phyloP scores from a whole-genome alignment of 2,113 vertebrate species.

The Atlantisia rogersi region DNA sequence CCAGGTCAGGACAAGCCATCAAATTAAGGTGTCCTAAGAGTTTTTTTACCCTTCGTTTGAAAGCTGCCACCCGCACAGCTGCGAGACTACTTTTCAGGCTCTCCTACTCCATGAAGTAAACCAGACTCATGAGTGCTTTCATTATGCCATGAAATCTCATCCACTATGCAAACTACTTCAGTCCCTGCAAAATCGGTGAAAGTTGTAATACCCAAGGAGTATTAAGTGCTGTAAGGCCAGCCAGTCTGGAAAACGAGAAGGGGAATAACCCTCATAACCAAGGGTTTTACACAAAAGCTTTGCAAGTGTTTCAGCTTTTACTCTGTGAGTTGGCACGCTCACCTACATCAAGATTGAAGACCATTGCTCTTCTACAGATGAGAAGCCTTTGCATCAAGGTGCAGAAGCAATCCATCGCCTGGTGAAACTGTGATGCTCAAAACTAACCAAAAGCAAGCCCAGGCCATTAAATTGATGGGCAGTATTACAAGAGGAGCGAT shows the following conservation, averaged over 20 bases:
- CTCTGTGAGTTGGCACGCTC: background rate
- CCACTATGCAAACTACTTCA: background rate
- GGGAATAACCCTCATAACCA: background rate
- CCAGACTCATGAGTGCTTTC: background rate
- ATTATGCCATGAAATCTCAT: constrained; percentile 29
- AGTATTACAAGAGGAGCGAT: background rate
- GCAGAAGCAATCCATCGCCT: background rate
- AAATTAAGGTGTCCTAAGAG: background rate
- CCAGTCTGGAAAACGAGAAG: background rate
- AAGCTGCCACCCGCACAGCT: constrained; percentile 8
- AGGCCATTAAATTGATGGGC: background rate
- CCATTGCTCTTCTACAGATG: background rate
- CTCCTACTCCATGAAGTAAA: background rate
- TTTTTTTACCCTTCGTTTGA: background rate
- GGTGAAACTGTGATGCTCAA: background rate
- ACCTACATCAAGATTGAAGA: background rate
- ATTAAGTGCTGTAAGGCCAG: background rate
- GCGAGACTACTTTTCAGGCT: background rate
- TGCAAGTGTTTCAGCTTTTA: background rate
- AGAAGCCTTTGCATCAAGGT: background rate
- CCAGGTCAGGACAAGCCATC: background rate
- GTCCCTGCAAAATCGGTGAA: fast-evolving
- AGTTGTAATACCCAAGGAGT: background rate
- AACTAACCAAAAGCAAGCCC: background rate
- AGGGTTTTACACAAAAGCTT: background rate